Evolutionary conservation across 2,888 invertebrate genomes (phyloP).

Genomic region (Polyommatus icarus): DNA sequence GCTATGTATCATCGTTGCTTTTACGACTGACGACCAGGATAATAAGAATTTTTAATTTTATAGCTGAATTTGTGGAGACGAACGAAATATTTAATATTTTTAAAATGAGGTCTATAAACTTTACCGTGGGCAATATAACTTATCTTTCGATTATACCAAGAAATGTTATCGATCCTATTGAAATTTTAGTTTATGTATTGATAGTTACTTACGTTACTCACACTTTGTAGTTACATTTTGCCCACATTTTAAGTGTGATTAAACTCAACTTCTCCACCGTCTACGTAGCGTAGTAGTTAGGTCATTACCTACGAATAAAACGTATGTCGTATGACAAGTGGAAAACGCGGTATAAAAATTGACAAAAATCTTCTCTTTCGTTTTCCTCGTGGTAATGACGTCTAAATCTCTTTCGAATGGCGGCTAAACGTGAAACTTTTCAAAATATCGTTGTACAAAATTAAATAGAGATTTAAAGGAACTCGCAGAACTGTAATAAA

Average conservation of each 20-base stretch:
- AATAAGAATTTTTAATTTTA: constrained; percentile 73
- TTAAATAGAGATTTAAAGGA: constrained; percentile 29
- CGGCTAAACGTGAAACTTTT: constrained; percentile 14
- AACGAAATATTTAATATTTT: background rate
- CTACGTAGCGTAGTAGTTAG: no score
- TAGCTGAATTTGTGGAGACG: constrained; percentile 42
- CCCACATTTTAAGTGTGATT: no score
- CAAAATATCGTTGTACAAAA: constrained; percentile 26
- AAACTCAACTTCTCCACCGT: no score
- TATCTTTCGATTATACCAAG: background rate
- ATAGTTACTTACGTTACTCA: no score
- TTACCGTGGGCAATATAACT: background rate
- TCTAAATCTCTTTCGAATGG: constrained; percentile 21
- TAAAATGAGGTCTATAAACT: background rate
- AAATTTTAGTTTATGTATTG: no score
- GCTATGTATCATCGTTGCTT: constrained; percentile 41
- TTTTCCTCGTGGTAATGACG: background rate
- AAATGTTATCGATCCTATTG: no score
- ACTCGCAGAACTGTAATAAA: constrained; percentile 35
- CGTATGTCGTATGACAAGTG: background rate
- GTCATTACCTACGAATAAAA: no score
- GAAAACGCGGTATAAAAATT: constrained; percentile 1
- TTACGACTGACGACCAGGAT: constrained; percentile 68
- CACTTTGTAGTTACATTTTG: no score
- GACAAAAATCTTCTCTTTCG: background rate